phyloP scores from a whole-genome alignment of 2,888 invertebrate genomes.

The Creontiades dilutus region DNA sequence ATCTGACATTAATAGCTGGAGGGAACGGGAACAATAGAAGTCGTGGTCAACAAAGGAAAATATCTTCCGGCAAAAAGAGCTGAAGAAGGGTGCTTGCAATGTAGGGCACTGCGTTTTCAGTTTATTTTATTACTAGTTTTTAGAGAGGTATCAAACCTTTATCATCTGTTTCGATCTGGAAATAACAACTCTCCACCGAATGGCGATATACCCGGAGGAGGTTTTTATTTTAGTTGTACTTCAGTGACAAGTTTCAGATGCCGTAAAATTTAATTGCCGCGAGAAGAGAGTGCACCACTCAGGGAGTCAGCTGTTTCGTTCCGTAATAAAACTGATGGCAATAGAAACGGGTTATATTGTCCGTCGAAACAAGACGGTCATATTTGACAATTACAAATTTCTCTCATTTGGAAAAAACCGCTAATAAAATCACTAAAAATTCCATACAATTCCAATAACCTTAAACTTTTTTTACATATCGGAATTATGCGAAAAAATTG shows the following conservation, averaged over 20 bases:
- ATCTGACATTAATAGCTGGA: constrained; percentile 22
- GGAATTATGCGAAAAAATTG: too few relatives aligned
- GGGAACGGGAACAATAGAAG: constrained; percentile 2
- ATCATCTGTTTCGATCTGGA: background rate
- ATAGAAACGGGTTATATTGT: too few relatives aligned
- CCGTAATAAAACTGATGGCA: too few relatives aligned
- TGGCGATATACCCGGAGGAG: background rate
- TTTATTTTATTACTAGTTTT: constrained; percentile 5
- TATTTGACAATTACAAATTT: too few relatives aligned
- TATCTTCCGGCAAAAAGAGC: background rate
- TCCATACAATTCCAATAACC: too few relatives aligned
- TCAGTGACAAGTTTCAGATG: background rate
- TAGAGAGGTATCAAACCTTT: background rate
- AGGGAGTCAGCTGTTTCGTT: too few relatives aligned
- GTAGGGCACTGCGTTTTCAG: background rate
- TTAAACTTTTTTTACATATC: too few relatives aligned
- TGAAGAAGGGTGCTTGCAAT: background rate
- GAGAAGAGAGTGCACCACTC: too few relatives aligned
- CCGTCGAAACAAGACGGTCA: too few relatives aligned
- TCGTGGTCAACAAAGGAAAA: background rate
- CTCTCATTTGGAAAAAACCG: too few relatives aligned
- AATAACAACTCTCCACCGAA: background rate
- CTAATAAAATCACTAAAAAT: too few relatives aligned
- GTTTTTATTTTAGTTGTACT: background rate
- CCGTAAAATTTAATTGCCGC: too few relatives aligned